phyloP scores from a whole-genome alignment of 2,797 vertebrate genomes.

The Lithobates pipiens region DNA sequence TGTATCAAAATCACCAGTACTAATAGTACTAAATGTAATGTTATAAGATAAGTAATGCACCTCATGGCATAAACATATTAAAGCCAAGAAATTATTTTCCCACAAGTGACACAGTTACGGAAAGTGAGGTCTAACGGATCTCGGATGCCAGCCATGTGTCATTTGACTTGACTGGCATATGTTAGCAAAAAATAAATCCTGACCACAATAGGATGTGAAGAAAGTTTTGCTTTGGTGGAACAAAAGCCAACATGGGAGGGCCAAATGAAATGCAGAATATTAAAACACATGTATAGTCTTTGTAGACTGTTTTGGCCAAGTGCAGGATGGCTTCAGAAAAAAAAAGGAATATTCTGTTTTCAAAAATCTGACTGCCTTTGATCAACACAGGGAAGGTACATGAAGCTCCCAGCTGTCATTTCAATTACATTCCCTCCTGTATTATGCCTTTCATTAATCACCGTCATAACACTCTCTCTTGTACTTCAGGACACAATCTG shows the following conservation, averaged over 20 bases:
- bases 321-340: neutral
- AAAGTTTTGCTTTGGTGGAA: slow-evolving; percentile 1
- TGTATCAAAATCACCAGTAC: neutral
- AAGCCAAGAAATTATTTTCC: neutral
- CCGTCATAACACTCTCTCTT: slow-evolving; percentile 44
- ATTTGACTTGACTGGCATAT: neutral
- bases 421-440: slow-evolving; percentile 62
- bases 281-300: neutral
- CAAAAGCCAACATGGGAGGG: neutral
- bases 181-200: neutral
- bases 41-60: neutral
- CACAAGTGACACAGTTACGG: neutral
- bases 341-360: slow-evolving; percentile 37
- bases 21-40: neutral
- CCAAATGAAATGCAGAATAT: neutral
- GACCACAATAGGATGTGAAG: neutral
- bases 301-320: slow-evolving; percentile 14
- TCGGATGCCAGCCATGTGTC: neutral
- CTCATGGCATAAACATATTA: neutral
- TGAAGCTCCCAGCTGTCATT: slow-evolving; percentile 65
- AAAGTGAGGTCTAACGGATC: neutral
- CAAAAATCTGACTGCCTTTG: slow-evolving; percentile 41
- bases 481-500: slow-evolving; percentile 47
- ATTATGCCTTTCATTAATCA: slow-evolving; percentile 66
- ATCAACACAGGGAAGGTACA: slow-evolving; percentile 63